Percentiles rank a stretch among this genome's conserved stretches.
phyloP scores from a whole-genome alignment of 2,113 vertebrate genomes.

The Aegotheles bennettii region DNA sequence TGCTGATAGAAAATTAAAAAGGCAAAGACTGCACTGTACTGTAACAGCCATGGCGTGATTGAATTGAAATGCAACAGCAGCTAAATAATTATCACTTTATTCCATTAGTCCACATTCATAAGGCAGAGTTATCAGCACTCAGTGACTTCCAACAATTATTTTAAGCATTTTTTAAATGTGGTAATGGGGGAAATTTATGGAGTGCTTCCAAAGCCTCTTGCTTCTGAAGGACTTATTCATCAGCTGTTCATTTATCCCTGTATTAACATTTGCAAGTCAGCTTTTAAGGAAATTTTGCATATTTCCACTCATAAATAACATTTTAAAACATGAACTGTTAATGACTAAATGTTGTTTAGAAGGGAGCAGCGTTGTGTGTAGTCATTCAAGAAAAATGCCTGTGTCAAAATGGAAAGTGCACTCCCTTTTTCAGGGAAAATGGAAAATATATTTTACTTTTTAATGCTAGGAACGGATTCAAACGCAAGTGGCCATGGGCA shows the following conservation, averaged over 20 bases:
- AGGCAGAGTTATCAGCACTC: slow-evolving; percentile 61
- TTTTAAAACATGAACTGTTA: slow-evolving; percentile 17
- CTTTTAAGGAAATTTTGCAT: slow-evolving; percentile 26
- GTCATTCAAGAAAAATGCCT: background rate
- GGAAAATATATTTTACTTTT: background rate
- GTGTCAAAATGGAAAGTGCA: background rate
- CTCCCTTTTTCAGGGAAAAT: background rate
- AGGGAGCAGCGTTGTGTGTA: background rate
- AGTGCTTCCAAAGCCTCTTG: slow-evolving; percentile 46
- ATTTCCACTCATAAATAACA: slow-evolving; percentile 30
- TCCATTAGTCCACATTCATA: slow-evolving; percentile 42
- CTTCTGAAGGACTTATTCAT: slow-evolving; percentile 64
- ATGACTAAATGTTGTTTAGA: slow-evolving; percentile 11
- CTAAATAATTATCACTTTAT: slow-evolving; percentile 52
- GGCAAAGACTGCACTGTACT: background rate
- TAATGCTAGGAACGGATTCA: background rate
- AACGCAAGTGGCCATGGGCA: background rate
- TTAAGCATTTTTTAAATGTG: slow-evolving; percentile 65
- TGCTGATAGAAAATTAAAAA: background rate
- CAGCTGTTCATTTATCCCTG: slow-evolving; percentile 58
- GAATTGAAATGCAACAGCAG: slow-evolving; percentile 44
- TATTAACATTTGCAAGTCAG: slow-evolving; percentile 47
- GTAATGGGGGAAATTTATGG: slow-evolving; percentile 57
- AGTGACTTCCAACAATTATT: slow-evolving; percentile 57
- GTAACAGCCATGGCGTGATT: background rate